These are phyloP conservation scores for Octodon degus DNA, from an alignment of 2,113 vertebrate species.

Conservation along the genomic window DNA sequence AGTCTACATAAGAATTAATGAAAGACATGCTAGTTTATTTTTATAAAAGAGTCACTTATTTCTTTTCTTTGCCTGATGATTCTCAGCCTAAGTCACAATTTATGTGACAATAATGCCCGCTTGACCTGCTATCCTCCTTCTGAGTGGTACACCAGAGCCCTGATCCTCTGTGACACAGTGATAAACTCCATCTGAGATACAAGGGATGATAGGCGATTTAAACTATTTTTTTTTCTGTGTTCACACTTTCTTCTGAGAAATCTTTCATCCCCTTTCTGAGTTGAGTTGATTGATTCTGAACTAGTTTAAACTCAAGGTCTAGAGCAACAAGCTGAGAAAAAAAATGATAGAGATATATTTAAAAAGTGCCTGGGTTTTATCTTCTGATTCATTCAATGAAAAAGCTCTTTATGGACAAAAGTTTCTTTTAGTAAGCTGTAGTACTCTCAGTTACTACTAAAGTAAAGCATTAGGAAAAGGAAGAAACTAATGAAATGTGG, in stretches of 20 bases:
- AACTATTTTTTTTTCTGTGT: slow-evolving; percentile 68
- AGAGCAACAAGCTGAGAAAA: slow-evolving; percentile 68
- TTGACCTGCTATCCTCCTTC: slow-evolving; percentile 17
- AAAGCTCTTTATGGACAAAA: slow-evolving; percentile 65
- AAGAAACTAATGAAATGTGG: slow-evolving; percentile 31
- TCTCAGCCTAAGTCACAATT: slow-evolving; percentile 30
- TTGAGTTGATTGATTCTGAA: slow-evolving; percentile 74
- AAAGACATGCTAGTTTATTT: slow-evolving; percentile 60
- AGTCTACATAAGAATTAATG: background rate
- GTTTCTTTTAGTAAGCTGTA: slow-evolving; percentile 59
- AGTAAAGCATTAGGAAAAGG: slow-evolving; percentile 41
- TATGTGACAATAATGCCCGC: background rate
- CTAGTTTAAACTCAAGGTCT: slow-evolving; percentile 75
- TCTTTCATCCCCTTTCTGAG: slow-evolving; percentile 77
- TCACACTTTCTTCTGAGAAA: slow-evolving; percentile 68
- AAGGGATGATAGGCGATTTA: slow-evolving; percentile 33
- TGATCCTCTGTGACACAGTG: slow-evolving; percentile 3
- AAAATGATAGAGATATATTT: slow-evolving; percentile 74
- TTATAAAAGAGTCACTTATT: background rate
- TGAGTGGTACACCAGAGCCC: background rate
- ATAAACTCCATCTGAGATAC: slow-evolving; percentile 59
- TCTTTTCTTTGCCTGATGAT: slow-evolving; percentile 7
- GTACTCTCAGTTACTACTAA: slow-evolving; percentile 48
- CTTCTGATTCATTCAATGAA: slow-evolving; percentile 72
- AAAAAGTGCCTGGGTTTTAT: slow-evolving; percentile 74